phyloP scores from a whole-genome alignment of 2,797 vertebrate species.

The Mus caroli region DNA sequence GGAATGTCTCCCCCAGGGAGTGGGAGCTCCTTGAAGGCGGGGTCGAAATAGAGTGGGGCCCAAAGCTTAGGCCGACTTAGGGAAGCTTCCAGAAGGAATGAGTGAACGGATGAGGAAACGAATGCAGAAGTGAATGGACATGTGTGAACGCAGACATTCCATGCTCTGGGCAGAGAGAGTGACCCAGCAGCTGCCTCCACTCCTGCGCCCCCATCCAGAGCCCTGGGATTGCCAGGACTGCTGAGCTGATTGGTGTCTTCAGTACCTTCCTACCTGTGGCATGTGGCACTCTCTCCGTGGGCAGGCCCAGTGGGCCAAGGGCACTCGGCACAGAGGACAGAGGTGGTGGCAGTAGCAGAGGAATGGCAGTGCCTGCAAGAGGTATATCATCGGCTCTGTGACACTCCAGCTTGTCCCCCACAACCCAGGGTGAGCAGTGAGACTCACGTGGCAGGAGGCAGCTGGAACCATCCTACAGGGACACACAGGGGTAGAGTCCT shows the following conservation, averaged over 20 bases:
- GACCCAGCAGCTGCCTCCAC: not conserved
- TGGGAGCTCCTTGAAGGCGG: not conserved
- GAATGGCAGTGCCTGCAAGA: slow-evolving; percentile 70
- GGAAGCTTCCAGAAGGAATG: not conserved
- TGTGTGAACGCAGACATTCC: not conserved
- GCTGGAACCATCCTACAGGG: slow-evolving; percentile 46
- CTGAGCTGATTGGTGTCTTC: not conserved
- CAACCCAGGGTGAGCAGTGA: not conserved
- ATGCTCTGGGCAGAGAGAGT: not conserved
- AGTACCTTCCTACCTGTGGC: slow-evolving; percentile 71
- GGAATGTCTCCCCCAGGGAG: not conserved
- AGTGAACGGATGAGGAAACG: rapidly evolving
- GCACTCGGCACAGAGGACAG: slow-evolving; percentile 70
- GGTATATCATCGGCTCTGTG: not conserved
- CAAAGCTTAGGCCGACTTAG: not conserved
- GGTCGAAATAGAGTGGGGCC: not conserved
- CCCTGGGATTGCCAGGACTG: not conserved
- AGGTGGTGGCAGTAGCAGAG: slow-evolving; percentile 61
- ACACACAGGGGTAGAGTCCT: not conserved
- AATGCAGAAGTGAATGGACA: rapidly evolving
- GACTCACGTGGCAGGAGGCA: slow-evolving; percentile 78
- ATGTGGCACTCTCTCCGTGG: not conserved
- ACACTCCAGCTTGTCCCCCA: not conserved
- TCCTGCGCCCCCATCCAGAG: not conserved
- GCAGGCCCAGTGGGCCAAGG: slow-evolving; percentile 66